Evolutionary conservation across 2,888 invertebrate genomes (phyloP), one percentile per base, ranked within the genome.

Genomic region (Chaetogeoica ovagalla): DNA sequence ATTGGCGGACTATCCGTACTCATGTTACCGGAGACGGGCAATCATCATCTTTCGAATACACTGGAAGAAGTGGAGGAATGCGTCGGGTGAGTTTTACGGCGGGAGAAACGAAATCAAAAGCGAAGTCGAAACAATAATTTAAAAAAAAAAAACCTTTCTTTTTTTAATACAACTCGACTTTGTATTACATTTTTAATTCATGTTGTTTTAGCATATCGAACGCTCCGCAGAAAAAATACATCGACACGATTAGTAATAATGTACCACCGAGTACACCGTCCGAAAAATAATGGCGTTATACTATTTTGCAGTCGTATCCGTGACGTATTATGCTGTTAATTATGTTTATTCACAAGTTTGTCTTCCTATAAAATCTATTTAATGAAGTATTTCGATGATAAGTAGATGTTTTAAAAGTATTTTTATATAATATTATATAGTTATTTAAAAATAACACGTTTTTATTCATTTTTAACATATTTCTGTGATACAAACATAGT

Each of bases 21-120:
- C 43, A 88, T 93, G 81, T 87, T 95, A 72, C 94, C 94, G 0
- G 94, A 94, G 87, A 93, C 93, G 4, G 89, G 90, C n/a, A 88
- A 88, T 77, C 86, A 86, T 77, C 86, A 86, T 43, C 62, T 79
- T 52, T 79, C 79, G 7, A 63, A 71, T 19, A 79, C 79, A 15
- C n/a, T 79, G 4, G 79, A 79, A 57, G 79, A 79, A 63, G 79
- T 79, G 13, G 79, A 79, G 11, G 79, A 79, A 57, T 79, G 79
- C 7, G 65, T 79, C 11, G 57, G 39, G 79, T 79, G 21, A 43
- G 43, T 48, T 63, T 15, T 8, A 55, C 0, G 15, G 39, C 4
- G 5, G 37, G 17, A 30, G 17, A 13, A 39, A 7, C 2, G 43
- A 7, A 3, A 39, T 39, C 17, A 19, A 30, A 30, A 30, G 1